Evolutionary conservation across 2,113 vertebrate genomes (phyloP), one percentile per base, ranked within the genome.

Genomic region (Hucho hucho): DNA sequence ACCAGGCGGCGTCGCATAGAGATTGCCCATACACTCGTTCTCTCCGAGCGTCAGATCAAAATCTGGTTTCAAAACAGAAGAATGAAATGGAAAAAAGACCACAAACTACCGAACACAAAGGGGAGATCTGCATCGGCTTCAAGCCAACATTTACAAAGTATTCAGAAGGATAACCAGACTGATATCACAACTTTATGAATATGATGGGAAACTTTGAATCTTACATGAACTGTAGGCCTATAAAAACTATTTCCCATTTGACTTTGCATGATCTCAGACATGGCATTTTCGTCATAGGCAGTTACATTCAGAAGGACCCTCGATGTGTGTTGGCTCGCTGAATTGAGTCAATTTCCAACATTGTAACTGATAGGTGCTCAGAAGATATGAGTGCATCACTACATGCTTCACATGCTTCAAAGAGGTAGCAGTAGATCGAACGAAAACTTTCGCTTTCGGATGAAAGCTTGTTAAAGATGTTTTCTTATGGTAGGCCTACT

Each of bases 161-260:
- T 94, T 85, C 92, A 96, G 85, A 98, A 98, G 95, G 97, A 98
- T 79, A 96, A 93, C 85, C 97, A 97, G 88, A 97, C 95, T 92
- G 97, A 98, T 88, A 95, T 99, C 90, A 99, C 97, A 88, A 94
- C 96, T 88, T 95, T 99, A 95, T 99, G 95, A 82, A 89, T 88
- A 69, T 61, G 69, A 88, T 88, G 90, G 81, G 87, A 82, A 83
- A 80, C 81, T 86, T 79, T 74, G 76, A 75, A 88, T 86, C 84
- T 78, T 84, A 88, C 89, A 76, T 88, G 81, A 93, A 92, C 91
- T 95, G 91, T 95, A 43, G 37, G 37, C 37, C 37, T 43, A 94
- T 91, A 94, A 92, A 78, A 80, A 74, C 65, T 88, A 86, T 84
- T 94, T 90, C 28, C 6, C 91, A 93, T 94, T 93, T 92, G 93